Percentiles rank a stretch among this genome's conserved stretches.
Conservation (phyloP, 2,113 vertebrate species). For the Oreotrochilus melanogaster region DNA sequence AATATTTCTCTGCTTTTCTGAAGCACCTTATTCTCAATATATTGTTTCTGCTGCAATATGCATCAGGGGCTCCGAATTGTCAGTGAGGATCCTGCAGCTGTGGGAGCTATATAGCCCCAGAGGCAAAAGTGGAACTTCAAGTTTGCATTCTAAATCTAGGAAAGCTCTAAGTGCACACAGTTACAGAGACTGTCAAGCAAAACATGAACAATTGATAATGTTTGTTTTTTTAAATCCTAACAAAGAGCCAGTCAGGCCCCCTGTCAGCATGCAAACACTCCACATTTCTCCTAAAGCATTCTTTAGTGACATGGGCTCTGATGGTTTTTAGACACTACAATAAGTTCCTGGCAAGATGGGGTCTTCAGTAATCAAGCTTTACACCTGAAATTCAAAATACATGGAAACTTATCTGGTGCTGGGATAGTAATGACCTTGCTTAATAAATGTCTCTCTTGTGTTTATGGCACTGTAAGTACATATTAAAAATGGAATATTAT, state of each 20-base stretch:
- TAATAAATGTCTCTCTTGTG: neutral
- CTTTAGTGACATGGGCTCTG: neutral
- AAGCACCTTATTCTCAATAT: neutral
- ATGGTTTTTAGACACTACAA: neutral
- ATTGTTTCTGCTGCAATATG: neutral
- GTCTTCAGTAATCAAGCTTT: neutral
- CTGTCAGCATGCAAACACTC: neutral
- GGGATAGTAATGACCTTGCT: neutral
- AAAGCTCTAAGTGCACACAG: neutral
- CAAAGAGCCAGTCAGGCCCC: neutral
- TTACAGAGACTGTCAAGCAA: neutral
- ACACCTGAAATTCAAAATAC: neutral
- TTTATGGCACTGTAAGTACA: neutral
- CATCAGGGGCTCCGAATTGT: neutral
- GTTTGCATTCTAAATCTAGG: neutral
- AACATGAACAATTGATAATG: neutral
- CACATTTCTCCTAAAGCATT: neutral
- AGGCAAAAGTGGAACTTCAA: neutral
- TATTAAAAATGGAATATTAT: neutral
- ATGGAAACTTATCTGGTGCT: neutral
- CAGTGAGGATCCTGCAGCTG: neutral
- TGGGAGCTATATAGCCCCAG: neutral
- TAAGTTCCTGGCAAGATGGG: neutral
- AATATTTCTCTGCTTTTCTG: neutral
- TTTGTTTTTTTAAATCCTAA: neutral